Evolutionary conservation across 37 sponge, comb jelly and placozoan genomes (phyloP).

Genomic region (Ephydatia muelleri): DNA sequence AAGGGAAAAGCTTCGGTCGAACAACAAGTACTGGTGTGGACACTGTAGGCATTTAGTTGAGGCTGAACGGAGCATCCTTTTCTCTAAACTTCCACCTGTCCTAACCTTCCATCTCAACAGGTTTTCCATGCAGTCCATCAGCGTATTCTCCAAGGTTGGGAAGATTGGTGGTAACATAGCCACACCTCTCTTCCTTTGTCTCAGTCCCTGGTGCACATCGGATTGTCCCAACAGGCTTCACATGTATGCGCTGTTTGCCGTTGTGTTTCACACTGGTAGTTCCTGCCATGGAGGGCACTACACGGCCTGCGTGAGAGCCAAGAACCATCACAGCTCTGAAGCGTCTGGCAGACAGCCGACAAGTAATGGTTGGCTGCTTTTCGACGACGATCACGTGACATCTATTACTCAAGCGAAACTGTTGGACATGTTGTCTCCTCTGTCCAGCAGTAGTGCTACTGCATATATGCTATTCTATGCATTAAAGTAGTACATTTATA

Average conservation of each 20-base stretch:
- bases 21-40: conserved; percentile 75
- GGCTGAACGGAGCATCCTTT: conserved; percentile 55
- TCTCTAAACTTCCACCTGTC: conserved; percentile 53
- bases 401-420: conserved; percentile 18
- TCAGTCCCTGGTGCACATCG: conserved; percentile 56
- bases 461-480: conserved; percentile 75
- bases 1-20: conserved; percentile 37
- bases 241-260: conserved; percentile 69
- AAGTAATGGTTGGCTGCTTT: conserved; percentile 33
- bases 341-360: neutral
- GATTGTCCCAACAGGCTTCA: conserved; percentile 28
- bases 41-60: conserved; percentile 58
- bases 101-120: conserved; percentile 73
- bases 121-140: conserved; percentile 46
- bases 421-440: conserved; percentile 39
- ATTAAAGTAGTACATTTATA: too few relatives aligned
- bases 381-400: conserved; percentile 58
- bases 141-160: neutral
- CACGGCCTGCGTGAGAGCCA: conserved; percentile 42
- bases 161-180: conserved; percentile 68
- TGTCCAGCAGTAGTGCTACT: conserved; percentile 19
- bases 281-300: conserved; percentile 75
- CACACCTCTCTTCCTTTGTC: conserved; percentile 46
- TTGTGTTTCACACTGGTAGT: conserved; percentile 72
- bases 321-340: neutral